Evolutionary conservation across 2,888 invertebrate genomes (phyloP), one percentile per base, ranked within the genome.

Genomic region (Oligia strigilis): DNA sequence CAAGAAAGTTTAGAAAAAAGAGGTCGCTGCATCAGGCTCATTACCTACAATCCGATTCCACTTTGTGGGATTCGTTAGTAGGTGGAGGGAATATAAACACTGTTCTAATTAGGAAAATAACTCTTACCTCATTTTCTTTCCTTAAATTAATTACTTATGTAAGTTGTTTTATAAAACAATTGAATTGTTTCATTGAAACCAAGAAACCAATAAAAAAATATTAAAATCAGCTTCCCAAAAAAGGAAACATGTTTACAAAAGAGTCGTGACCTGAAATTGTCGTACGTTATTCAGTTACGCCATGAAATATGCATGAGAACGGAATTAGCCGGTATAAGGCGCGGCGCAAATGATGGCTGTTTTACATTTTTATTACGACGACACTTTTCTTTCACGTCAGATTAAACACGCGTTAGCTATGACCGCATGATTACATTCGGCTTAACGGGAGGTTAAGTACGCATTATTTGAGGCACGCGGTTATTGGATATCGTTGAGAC

Each of bases 291-390:
- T 92, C 92, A 90, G 91, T 92, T 89, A 90, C 84, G 86, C 83
- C 88, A 92, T 93, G 92, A 93, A 94, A 94, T 93, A 94, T 92
- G 92, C 91, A 94, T 94, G 92, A 93, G 92, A 52, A 79, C 82
- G 85, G 90, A 93, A 94, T 94, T 94, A 94, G 93, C 91, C 87
- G 73, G 83, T 72, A 74, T 62, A 82, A 78, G 83, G 87, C 76
- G 79, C 70, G 75, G 49, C 85, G 49, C 77, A 87, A 84, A 92
- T 92, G 91, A 88, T 85, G 88, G 80, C 87, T 88, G 90, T 78
- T 94, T 93, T 92, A 91, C 93, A 93, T 94, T 93, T 94, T 93
- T 93, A 93, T 92, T 91, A 88, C 90, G 49, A 81, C 9, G 40
- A 85, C 90, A 89, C 86, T 90, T 91, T 89, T 90, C 90, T 90